These are phyloP conservation scores for Drosophila punjabiensis DNA, from an alignment of 1,140 invertebrate species.

Conservation along the genomic window DNA sequence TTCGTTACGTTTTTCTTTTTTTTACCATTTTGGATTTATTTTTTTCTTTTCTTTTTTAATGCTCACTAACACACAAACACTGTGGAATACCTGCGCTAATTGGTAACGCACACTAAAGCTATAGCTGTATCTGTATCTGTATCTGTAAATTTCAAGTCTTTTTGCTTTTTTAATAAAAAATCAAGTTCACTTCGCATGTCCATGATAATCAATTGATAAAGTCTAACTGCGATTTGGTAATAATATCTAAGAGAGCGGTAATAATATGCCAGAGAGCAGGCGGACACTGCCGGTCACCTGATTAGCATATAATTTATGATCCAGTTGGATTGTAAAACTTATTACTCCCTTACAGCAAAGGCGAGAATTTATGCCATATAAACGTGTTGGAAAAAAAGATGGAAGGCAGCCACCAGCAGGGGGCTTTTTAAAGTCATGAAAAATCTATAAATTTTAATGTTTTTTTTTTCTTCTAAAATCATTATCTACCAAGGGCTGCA, in stretches of 20 bases:
- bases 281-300: slow-evolving; percentile 61
- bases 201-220: slow-evolving; percentile 78
- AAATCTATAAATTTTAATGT: not conserved
- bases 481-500: not conserved
- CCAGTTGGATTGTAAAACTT: slow-evolving; percentile 38
- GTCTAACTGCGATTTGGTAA: slow-evolving; percentile 56
- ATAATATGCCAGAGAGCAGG: not conserved
- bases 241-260: slow-evolving; percentile 12
- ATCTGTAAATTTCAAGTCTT: slow-evolving; percentile 28
- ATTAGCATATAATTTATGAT: slow-evolving; percentile 74
- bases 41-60: slow-evolving; percentile 11
- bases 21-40: slow-evolving; percentile 20
- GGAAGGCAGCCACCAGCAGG: not conserved
- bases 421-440: not conserved
- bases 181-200: slow-evolving; percentile 75
- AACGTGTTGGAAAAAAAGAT: slow-evolving; percentile 9
- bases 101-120: slow-evolving; percentile 35
- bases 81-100: slow-evolving; percentile 51
- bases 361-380: slow-evolving; percentile 35
- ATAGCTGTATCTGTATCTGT: not conserved
- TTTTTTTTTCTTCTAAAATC: not conserved
- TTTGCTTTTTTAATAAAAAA: slow-evolving; percentile 54
- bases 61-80: slow-evolving; percentile 19
- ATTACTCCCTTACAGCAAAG: slow-evolving; percentile 38
- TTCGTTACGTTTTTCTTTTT: slow-evolving; percentile 19